Evolutionary conservation across 2,797 vertebrate genomes (phyloP).

Genomic region (Gadopsis marmoratus): DNA sequence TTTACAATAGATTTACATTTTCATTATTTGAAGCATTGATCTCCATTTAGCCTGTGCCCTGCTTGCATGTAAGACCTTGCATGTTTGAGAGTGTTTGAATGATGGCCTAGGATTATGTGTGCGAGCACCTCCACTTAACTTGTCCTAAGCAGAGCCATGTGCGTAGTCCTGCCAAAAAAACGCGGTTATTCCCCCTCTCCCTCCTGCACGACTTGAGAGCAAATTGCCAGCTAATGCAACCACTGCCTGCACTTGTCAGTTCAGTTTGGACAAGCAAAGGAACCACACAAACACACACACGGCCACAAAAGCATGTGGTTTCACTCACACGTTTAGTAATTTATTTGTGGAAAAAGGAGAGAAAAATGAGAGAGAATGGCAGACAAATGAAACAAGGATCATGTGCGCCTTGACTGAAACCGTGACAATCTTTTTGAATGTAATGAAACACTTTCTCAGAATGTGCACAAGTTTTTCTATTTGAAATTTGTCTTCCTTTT

Average conservation of each 20-base stretch:
- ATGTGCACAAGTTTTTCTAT: constrained; percentile 68
- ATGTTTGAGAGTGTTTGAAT: constrained; percentile 49
- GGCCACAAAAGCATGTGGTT: constrained; percentile 77
- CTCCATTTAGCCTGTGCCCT: constrained; percentile 21
- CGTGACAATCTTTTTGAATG: constrained; percentile 78
- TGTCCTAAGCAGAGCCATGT: constrained; percentile 87
- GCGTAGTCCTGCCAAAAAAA: constrained; percentile 81
- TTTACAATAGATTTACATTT: constrained; percentile 27
- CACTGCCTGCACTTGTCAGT: constrained; percentile 83
- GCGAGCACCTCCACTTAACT: constrained; percentile 61
- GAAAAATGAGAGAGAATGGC: constrained; percentile 65
- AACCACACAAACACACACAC: constrained; percentile 43
- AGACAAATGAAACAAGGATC: constrained; percentile 78
- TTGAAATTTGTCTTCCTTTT: constrained; percentile 73
- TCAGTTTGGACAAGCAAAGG: constrained; percentile 66
- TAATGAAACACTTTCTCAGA: constrained; percentile 87
- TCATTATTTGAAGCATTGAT: constrained; percentile 36
- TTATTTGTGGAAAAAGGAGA: constrained; percentile 74
- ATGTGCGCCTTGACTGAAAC: constrained; percentile 80
- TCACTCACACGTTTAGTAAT: constrained; percentile 82
- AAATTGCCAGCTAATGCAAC: constrained; percentile 90
- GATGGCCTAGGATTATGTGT: constrained; percentile 53
- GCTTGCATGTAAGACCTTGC: constrained; percentile 10
- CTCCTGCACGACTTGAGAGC: constrained; percentile 83
- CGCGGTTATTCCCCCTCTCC: constrained; percentile 80